phyloP scores from a whole-genome alignment of 2,888 invertebrate genomes.

The Hyposoter dolosus region DNA sequence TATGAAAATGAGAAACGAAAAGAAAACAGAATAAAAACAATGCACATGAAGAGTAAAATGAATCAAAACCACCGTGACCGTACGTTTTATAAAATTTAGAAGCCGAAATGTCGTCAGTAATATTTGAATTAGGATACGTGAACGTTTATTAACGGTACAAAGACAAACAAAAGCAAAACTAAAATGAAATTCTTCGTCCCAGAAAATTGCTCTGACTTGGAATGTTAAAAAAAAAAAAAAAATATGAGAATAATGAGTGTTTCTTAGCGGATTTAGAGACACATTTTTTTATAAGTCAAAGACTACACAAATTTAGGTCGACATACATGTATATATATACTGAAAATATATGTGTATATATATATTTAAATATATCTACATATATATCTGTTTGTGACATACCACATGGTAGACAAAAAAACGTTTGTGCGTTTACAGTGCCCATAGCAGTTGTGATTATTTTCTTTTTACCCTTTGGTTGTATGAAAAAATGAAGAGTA shows the following conservation, averaged over 20 bases:
- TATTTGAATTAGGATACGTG: slow-evolving; percentile 52
- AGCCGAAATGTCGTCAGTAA: slow-evolving; percentile 15
- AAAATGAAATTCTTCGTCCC: slow-evolving; percentile 1
- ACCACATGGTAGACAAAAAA: slow-evolving; percentile 37
- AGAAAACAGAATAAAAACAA: slow-evolving; percentile 18
- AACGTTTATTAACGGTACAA: slow-evolving; percentile 20
- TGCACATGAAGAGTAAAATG: neutral
- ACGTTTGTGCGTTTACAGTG: slow-evolving; percentile 46
- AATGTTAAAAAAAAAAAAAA: slow-evolving; percentile 42
- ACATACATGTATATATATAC: slow-evolving; percentile 20
- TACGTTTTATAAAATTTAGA: slow-evolving; percentile 20
- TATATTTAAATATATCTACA: slow-evolving; percentile 22
- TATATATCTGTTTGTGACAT: slow-evolving; percentile 58
- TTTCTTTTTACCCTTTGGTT: slow-evolving; percentile 58
- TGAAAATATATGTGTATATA: slow-evolving; percentile 13
- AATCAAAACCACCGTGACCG: slow-evolving; percentile 37
- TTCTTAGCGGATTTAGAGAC: slow-evolving; percentile 52
- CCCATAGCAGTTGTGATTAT: slow-evolving; percentile 54
- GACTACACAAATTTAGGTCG: slow-evolving; percentile 62
- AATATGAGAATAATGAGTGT: slow-evolving; percentile 44
- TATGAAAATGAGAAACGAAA: neutral
- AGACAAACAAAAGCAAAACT: slow-evolving; percentile 22
- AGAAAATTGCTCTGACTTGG: slow-evolving; percentile 38
- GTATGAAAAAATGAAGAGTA: slow-evolving; percentile 31
- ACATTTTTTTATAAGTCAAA: slow-evolving; percentile 62